Conservation (phyloP, 1,140 invertebrate species). For the Aphelenchoides avenae region DNA sequence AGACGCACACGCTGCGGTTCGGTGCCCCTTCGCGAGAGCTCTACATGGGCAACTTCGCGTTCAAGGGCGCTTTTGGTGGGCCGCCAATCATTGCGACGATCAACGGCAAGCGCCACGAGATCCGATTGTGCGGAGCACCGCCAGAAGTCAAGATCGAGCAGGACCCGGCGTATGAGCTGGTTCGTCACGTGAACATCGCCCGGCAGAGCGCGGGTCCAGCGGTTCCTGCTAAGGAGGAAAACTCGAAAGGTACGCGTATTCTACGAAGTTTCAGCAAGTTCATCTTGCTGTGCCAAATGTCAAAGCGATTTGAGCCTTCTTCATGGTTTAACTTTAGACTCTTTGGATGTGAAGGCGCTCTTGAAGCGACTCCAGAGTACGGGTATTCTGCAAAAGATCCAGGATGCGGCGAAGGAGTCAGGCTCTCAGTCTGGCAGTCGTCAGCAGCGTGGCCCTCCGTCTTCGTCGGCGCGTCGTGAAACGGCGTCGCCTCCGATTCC, state of each 20-base stretch:
- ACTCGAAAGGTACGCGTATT: too few relatives aligned
- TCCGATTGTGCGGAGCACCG: slow-evolving; percentile 76
- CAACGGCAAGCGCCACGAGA: slow-evolving; percentile 74
- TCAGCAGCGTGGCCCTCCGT: too few relatives aligned
- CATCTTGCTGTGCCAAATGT: too few relatives aligned
- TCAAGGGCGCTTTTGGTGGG: slow-evolving; percentile 85
- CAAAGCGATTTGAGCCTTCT: too few relatives aligned
- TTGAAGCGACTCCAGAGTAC: slow-evolving; percentile 22
- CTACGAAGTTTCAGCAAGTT: too few relatives aligned
- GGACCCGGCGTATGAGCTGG: slow-evolving; percentile 52
- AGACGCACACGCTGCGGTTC: slow-evolving; percentile 72
- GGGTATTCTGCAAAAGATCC: slow-evolving; percentile 21
- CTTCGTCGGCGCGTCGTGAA: background rate
- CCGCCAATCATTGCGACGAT: slow-evolving; percentile 77
- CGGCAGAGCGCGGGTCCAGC: too few relatives aligned
- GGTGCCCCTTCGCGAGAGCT: slow-evolving; percentile 86
- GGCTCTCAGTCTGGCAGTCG: slow-evolving; percentile 14
- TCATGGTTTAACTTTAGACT: too few relatives aligned
- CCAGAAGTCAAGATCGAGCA: slow-evolving; percentile 67
- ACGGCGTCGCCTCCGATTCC: slow-evolving; percentile 35
- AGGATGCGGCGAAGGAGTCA: slow-evolving; percentile 11
- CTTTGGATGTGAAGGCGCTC: slow-evolving; percentile 18
- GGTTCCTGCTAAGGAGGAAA: too few relatives aligned
- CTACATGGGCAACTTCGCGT: slow-evolving; percentile 78
- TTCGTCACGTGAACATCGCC: slow-evolving; percentile 42